These are phyloP conservation scores for Tribolium freemani DNA, from an alignment of 2,888 invertebrate species.

Conservation along the genomic window DNA sequence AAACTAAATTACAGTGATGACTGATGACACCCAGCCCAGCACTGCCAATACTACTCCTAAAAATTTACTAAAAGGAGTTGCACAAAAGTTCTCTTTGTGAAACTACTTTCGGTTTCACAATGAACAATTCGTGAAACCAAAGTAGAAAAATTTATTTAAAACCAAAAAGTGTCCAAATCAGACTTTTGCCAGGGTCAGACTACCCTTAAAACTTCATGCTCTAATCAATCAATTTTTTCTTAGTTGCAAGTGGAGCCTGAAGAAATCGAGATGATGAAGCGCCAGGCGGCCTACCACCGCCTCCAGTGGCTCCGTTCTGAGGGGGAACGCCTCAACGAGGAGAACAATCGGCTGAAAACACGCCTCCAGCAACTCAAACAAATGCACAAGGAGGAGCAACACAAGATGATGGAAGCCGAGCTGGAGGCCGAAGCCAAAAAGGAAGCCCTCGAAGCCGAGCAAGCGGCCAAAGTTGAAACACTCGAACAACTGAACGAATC, in stretches of 20 bases:
- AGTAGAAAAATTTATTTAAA: too few species aligned
- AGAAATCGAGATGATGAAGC: slow-evolving; percentile 57
- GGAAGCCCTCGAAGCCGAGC: slow-evolving; percentile 57
- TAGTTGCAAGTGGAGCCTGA: slow-evolving; percentile 55
- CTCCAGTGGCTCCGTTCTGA: slow-evolving; percentile 65
- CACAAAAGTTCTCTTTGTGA: too few species aligned
- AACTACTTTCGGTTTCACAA: too few species aligned
- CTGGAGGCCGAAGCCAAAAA: slow-evolving; percentile 57
- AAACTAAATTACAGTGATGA: too few species aligned
- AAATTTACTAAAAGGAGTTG: too few species aligned
- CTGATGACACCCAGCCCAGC: too few species aligned
- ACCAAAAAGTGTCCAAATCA: too few species aligned
- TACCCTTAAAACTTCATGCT: too few species aligned
- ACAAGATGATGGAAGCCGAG: slow-evolving; percentile 51
- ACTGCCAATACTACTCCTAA: too few species aligned
- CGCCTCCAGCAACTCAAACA: slow-evolving; percentile 60
- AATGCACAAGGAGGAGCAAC: slow-evolving; percentile 57
- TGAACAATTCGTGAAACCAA: too few species aligned
- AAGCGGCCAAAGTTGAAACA: slow-evolving; percentile 58
- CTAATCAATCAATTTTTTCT: too few species aligned
- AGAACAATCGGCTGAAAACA: slow-evolving; percentile 60
- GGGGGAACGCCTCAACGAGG: slow-evolving; percentile 63
- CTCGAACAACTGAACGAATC: slow-evolving; percentile 60
- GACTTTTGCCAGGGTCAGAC: too few species aligned
- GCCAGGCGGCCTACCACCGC: slow-evolving; percentile 65